Conservation (phyloP, 2,113 vertebrate species). For the Empidonax traillii region DNA sequence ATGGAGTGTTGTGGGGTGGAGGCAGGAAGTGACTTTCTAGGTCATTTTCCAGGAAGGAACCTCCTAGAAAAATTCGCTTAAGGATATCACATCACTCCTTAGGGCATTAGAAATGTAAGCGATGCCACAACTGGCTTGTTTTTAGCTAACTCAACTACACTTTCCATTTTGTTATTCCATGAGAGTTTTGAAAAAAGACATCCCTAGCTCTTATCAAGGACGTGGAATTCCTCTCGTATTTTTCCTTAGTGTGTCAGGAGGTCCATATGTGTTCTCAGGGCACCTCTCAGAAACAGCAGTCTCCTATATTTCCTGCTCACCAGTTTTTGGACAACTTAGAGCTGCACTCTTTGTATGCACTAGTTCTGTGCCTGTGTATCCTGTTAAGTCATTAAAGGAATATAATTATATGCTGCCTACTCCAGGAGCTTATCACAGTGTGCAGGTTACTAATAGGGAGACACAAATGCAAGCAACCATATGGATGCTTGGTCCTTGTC, state of each 20-base stretch:
- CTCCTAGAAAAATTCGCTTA: background rate
- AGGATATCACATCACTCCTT: background rate
- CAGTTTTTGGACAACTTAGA: background rate
- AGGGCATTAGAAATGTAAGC: background rate
- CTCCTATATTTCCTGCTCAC: background rate
- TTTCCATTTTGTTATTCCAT: background rate
- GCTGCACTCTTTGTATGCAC: background rate
- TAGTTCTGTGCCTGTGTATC: background rate
- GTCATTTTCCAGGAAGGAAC: background rate
- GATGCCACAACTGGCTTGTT: rapidly evolving
- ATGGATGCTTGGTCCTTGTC: background rate
- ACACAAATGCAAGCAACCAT: background rate
- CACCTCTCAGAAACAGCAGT: background rate
- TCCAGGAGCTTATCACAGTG: background rate
- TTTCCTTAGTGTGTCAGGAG: background rate
- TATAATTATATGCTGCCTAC: background rate
- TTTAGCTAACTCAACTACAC: background rate
- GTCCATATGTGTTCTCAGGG: background rate
- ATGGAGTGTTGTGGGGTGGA: background rate
- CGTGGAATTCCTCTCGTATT: background rate
- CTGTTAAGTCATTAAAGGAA: background rate
- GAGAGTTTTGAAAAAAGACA: background rate
- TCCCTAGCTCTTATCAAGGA: background rate
- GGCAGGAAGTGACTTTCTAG: background rate
- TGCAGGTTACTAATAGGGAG: background rate